A percentile compares a stretch with the other conserved stretches of the same genome.
Evolutionary conservation across 1,140 invertebrate genomes (phyloP).

Genomic region (Glossosoma conforme): DNA sequence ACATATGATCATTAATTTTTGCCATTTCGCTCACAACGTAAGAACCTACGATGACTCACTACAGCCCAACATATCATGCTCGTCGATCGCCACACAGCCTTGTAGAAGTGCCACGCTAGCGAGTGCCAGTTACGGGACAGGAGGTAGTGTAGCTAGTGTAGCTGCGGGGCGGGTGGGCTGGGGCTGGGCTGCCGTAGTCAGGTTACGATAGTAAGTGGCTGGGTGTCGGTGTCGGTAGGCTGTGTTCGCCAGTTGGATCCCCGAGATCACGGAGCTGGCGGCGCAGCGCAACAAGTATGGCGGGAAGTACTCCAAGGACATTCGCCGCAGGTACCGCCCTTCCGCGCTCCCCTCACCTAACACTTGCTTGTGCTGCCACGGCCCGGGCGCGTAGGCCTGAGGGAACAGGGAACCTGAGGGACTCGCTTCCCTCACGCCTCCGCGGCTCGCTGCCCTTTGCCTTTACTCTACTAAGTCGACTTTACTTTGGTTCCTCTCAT

Average conservation of each 20-base stretch:
- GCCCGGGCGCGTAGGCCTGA: constrained; percentile 43
- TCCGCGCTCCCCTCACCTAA: constrained; percentile 41
- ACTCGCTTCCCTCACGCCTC: constrained; percentile 6
- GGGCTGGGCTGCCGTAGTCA: background rate
- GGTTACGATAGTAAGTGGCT: background rate
- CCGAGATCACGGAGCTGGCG: constrained; percentile 97
- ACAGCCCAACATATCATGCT: constrained; percentile 32
- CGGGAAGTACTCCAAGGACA: constrained; percentile 95
- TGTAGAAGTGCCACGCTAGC: constrained; percentile 29
- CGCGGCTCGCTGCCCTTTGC: constrained; percentile 12
- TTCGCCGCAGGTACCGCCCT: constrained; percentile 90
- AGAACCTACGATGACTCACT: constrained; percentile 34
- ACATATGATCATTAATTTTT: constrained; percentile 11
- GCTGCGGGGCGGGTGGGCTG: background rate
- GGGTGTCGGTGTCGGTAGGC: constrained; percentile 65
- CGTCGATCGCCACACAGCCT: constrained; percentile 32
- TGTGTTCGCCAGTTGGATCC: constrained; percentile 99
- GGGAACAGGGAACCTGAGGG: constrained; percentile 5
- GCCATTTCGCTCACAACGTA: constrained; percentile 27
- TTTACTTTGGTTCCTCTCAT: constrained; percentile 29
- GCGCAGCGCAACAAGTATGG: constrained; percentile 97
- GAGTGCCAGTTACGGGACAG: background rate
- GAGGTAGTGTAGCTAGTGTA: background rate
- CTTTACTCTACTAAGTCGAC: constrained; percentile 28
- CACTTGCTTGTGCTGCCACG: constrained; percentile 27